Evolutionary conservation across 2,888 invertebrate species (phyloP), one percentile per base, ranked within the genome.

Genomic region (Melanophora roralis): DNA sequence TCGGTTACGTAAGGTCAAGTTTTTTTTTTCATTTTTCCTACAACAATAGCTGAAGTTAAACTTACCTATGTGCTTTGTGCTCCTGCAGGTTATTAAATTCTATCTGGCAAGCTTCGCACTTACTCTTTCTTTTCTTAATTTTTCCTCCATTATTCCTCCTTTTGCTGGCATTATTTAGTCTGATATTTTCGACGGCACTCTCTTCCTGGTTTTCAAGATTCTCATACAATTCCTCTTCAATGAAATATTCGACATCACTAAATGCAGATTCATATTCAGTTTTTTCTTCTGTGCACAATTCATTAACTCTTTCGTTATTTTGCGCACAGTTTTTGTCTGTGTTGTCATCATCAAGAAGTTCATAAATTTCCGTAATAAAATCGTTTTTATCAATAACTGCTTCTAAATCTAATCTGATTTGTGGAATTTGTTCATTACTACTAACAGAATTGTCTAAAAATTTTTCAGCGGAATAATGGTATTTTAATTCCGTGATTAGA

Each of bases 291-390:
- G 8, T 11, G 27, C 9, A 38, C 5, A 53, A 8, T 14, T 67
- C 47, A 49, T 57, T 53, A 60, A 36, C 4, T 36, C 5, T 34
- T 19, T 62, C 62, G 12, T 32, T 12, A 4, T 45, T 47, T 23
- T 68, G 67, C 1, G 27, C 2, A 55, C 16, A 21, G 9, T 11
- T 51, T 21, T 65, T 43, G 12, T 21, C n/a, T 45, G 47, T 43
- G 43, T 14, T n/a, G 21, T 51, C 69, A 68, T 67, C 79, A 19
- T 81, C 73, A 8, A 81, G 9, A 4, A 81, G 34, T 55, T 79
- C 65, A 59, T 76, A 80, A 14, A 80, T 80, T 76, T 80, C 80
- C 19, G 72, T 68, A 16, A 73, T 55, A 57, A 79, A 65, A 45
- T 78, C 80, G 1, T 68, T 51, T 62, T 80, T 72, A 53, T 76